A percentile compares a stretch with the other conserved stretches of the same genome.
Evolutionary conservation across 2,888 invertebrate genomes (phyloP).

Genomic region (Amphipyra tragopoginis): DNA sequence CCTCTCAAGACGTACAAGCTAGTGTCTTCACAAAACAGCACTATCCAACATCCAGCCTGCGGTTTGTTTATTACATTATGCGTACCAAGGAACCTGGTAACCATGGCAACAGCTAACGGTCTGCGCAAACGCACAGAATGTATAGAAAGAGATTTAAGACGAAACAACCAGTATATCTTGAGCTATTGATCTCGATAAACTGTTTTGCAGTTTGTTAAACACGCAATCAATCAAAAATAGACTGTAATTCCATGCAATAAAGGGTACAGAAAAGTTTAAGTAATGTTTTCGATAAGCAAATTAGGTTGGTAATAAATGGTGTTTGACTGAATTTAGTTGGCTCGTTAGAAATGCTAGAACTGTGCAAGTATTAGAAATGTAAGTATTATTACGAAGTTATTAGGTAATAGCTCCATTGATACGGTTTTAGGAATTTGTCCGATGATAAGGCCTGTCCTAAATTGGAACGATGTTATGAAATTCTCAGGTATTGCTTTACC

Average conservation of each 20-base stretch:
- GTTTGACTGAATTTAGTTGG: constrained; percentile 49
- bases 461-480: constrained; percentile 29
- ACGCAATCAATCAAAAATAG: constrained; percentile 9
- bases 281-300: constrained; percentile 5
- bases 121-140: constrained; percentile 58
- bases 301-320: constrained; percentile 24
- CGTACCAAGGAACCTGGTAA: constrained; percentile 47
- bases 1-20: constrained; percentile 14
- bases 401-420: constrained; percentile 39
- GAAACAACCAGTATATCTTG: constrained; percentile 62
- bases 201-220: constrained; percentile 6
- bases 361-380: constrained; percentile 38
- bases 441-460: constrained; percentile 18
- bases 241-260: constrained; percentile 15
- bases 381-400: constrained; percentile 39
- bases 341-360: constrained; percentile 42
- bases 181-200: constrained; percentile 59
- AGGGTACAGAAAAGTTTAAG: background rate
- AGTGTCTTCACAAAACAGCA: constrained; percentile 47
- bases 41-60: constrained; percentile 45
- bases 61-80: constrained; percentile 56
- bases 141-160: constrained; percentile 67
- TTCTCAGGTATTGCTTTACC: background rate
- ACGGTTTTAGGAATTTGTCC: constrained; percentile 33
- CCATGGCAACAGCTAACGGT: constrained; percentile 54